Evolutionary conservation across 2,113 vertebrate genomes (phyloP).

Genomic region (Cairina moschata): DNA sequence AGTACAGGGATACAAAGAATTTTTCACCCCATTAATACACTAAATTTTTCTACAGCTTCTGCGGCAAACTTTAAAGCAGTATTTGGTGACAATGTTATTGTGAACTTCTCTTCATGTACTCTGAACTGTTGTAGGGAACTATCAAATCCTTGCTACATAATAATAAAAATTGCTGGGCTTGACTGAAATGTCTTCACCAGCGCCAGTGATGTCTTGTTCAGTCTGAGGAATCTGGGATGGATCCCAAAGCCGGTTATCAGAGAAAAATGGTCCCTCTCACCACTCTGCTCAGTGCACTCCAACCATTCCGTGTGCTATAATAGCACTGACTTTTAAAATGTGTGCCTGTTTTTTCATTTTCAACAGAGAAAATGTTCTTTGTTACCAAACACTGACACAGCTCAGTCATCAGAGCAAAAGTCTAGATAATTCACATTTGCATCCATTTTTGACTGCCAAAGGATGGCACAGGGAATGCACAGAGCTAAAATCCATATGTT

Average conservation of each 20-base stretch:
- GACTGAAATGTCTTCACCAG: not conserved
- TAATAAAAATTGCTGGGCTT: not conserved
- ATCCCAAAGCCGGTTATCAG: not conserved
- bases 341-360: not conserved
- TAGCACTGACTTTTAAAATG: not conserved
- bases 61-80: not conserved
- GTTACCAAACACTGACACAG: not conserved
- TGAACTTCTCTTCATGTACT: not conserved
- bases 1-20: not conserved
- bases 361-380: not conserved
- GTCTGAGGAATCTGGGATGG: not conserved
- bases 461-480: not conserved
- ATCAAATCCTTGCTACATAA: not conserved
- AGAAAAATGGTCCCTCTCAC: not conserved
- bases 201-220: not conserved
- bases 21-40: not conserved
- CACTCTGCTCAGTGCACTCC: not conserved
- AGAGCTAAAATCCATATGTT: not conserved
- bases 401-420: not conserved
- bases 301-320: not conserved
- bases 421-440: not conserved
- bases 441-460: not conserved
- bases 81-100: not conserved
- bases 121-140: not conserved
- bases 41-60: not conserved